Evolutionary conservation across 1,140 invertebrate species (phyloP).

Genomic region (fruit fly (Drosophila melanogaster)): Release_6_plus_ISO1_MT NT_033779.5:15598001-15598500

Average conservation of each 20-base stretch:
- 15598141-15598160: slow-evolving; percentile 46
- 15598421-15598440: slow-evolving; percentile 80
- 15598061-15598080: neutral
- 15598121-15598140: slow-evolving; percentile 53
- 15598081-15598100: slow-evolving; percentile 2
- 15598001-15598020: slow-evolving; percentile 26
- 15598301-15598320: slow-evolving; percentile 57
- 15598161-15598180: slow-evolving; percentile 18
- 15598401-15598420: slow-evolving; percentile 63
- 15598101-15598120: slow-evolving; percentile 48
- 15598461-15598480: slow-evolving; percentile 78
- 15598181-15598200: slow-evolving; percentile 34
- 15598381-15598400: slow-evolving; percentile 13
- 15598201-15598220: slow-evolving; percentile 37
- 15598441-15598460: slow-evolving; percentile 80
- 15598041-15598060: slow-evolving; percentile 51
- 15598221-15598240: slow-evolving; percentile 36
- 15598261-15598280: slow-evolving; percentile 14
- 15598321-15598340: slow-evolving; percentile 22
- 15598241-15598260: slow-evolving; percentile 45
- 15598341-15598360: slow-evolving; percentile 11
- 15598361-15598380: slow-evolving; percentile 5
- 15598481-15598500: slow-evolving; percentile 83
- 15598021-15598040: slow-evolving; percentile 19
- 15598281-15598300: slow-evolving; percentile 55